Evolutionary conservation across 2,888 invertebrate species (phyloP).

Genomic region (Corythucha ciliata): DNA sequence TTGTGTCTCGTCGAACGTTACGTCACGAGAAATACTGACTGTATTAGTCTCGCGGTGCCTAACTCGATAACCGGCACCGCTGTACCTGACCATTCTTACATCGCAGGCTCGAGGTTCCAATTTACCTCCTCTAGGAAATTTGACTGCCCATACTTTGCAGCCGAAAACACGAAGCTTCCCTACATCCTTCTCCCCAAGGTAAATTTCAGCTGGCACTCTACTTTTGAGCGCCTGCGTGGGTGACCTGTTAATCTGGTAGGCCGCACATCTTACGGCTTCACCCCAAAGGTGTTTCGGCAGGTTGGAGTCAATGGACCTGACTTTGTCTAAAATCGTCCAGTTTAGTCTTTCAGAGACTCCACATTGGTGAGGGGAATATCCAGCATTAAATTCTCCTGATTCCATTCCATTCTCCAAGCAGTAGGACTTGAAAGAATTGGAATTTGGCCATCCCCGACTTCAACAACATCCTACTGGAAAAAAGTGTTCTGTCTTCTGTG

Average conservation of each 20-base stretch:
- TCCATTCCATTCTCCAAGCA: slow-evolving; percentile 22
- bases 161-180: slow-evolving; percentile 23
- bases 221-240: slow-evolving; percentile 17
- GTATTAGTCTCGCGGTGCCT: slow-evolving; percentile 19
- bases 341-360: slow-evolving; percentile 23
- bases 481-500: too few species aligned
- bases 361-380: slow-evolving; percentile 24
- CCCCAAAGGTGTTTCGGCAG: slow-evolving; percentile 25
- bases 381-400: slow-evolving; percentile 18
- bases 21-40: slow-evolving; percentile 22
- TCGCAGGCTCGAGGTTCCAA: slow-evolving; percentile 20
- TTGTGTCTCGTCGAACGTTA: slow-evolving; percentile 32
- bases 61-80: slow-evolving; percentile 21
- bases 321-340: slow-evolving; percentile 25
- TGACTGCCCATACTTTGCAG: slow-evolving; percentile 22
- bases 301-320: slow-evolving; percentile 15
- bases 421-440: slow-evolving; percentile 16
- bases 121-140: slow-evolving; percentile 21
- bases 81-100: slow-evolving; percentile 24
- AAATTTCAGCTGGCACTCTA: slow-evolving; percentile 20
- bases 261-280: slow-evolving; percentile 20
- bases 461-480: too few species aligned
- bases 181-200: slow-evolving; percentile 3
- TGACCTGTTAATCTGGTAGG: slow-evolving; percentile 22
- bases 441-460: too few species aligned